Evolutionary conservation across 2,797 vertebrate species (phyloP), one percentile per base, ranked within the genome.

Genomic region (Kryptopterus vitreolus): DNA sequence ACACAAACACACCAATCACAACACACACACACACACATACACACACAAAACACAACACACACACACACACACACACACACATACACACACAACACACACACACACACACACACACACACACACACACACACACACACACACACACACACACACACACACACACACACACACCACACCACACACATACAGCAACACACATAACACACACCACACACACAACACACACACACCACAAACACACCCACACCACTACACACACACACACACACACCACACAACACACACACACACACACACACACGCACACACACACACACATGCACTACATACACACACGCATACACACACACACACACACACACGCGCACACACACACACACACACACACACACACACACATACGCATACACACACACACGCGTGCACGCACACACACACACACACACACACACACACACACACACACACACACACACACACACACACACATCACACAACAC

Each of bases 301-400:
- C 33, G 46, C 62, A 78, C 29, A 76, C 52, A 76, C 50, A 80
- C 22, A 63, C 69, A 59, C 9, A 48, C 66, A 71, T 38, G 13
- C 57, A 55, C 22, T 96, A 96, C 18, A 96, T 95, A 95, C 96
- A 77, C n/a, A 77, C 24, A 78, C 59, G n/a, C 53, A 53, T 57
- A 76, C 18, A 53, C 48, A 52, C 24, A 81, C 33, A 52, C 62
- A 78, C 29, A 76, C 52, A 76, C 50, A 80, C 22, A 63, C 69
- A 59, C 9, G 35, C 66, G 61, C 53, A 20, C 57, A 55, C 22
- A 96, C 18, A 96, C 95, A 95, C 96, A 77, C n/a, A 77, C 24
- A 78, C 59, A 29, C 53, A 53, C 63, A 76, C 18, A 53, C 48
- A 52, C 24, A 81, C 33, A 52, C 62, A 78, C 29, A 76, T 43